A percentile compares a stretch with the other conserved stretches of the same genome.
These are phyloP conservation scores for Phrynocephalus vlangalii DNA, from an alignment of 2,797 vertebrate species.

Conservation along the genomic window DNA sequence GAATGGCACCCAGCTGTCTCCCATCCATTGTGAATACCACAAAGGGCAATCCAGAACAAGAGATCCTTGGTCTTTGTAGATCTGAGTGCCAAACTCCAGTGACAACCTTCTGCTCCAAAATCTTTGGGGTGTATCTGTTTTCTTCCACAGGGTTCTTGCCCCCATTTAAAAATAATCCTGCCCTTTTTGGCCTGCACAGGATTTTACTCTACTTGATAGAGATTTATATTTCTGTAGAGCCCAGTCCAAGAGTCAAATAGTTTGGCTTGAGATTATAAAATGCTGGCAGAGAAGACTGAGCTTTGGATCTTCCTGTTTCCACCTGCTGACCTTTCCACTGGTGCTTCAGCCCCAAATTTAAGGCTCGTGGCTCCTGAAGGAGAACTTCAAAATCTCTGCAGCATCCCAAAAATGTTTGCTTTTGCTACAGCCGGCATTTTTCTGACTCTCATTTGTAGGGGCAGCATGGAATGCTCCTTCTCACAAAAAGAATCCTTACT, in stretches of 20 bases:
- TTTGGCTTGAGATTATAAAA: too few relatives aligned
- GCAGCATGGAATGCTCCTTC: constrained; percentile 75
- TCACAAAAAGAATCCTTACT: constrained; percentile 71
- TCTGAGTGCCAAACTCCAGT: not conserved
- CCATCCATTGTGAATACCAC: too few relatives aligned
- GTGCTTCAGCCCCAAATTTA: constrained; percentile 29
- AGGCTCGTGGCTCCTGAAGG: constrained; percentile 43
- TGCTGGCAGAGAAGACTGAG: rapidly evolving
- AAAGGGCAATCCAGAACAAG: too few relatives aligned
- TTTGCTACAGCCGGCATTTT: constrained; percentile 74
- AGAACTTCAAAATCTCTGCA: constrained; percentile 53
- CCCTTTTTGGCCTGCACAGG: too few relatives aligned
- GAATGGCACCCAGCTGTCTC: too few relatives aligned
- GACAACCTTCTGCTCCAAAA: not conserved
- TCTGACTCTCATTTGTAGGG: constrained; percentile 68
- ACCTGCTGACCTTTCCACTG: not conserved
- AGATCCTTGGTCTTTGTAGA: too few relatives aligned
- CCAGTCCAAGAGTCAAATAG: not conserved
- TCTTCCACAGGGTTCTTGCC: not conserved
- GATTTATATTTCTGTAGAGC: too few relatives aligned
- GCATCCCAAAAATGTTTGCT: constrained; percentile 61
- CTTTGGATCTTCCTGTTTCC: not conserved
- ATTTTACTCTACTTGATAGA: too few relatives aligned
- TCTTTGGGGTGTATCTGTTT: not conserved
- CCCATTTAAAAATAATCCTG: too few relatives aligned